Evolutionary conservation across 2,113 vertebrate species (phyloP), one percentile per base, ranked within the genome.

Genomic region (Pseudorasbora parva): DNA sequence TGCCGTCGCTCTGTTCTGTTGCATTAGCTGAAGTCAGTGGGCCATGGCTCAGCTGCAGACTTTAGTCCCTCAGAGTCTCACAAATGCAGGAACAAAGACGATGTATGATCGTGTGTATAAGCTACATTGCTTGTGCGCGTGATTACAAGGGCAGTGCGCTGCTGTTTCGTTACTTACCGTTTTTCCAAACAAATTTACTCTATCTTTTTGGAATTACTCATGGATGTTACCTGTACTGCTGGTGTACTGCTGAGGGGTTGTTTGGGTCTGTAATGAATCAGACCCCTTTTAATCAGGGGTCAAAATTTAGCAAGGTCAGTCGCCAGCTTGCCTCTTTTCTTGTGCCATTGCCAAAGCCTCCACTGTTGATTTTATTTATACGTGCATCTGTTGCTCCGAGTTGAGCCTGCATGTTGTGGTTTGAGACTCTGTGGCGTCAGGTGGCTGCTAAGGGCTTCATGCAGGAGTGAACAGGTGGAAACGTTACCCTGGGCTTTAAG

Each of bases 331-430:
- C 25, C 43, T 71, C 23, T 75, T 78, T 62, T 75, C 73, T 62
- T 75, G 49, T 51, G 41, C 21, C 21, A 51, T 69, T 80, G 41
- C 77, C 59, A 49, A 78, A 78, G 74, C 37, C 76, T 72, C 25
- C 59, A 37, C 37, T 81, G 80, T 80, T 84, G 62, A 86, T 69
- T 77, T 87, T 80, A 84, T 89, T 87, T 78, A 78, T 81, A 84
- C 1, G 15, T 77, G n/a, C 54, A 77, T 87, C 84, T 84, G 78
- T 84, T 76, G 57, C 76, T 10, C 62, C 25, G 57, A 68, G 59
- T 62, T 57, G 84, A 59, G 54, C 68, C 75, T 81, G 82, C 60
- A 80, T 37, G 81, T 68, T 62, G 79, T 76, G n/a, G 71, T 74
- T 78, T 47, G 74, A 80, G 68, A 71, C 75, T 47, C 72, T 25